Base-by-base conservation (phyloP, 2,113 vertebrate genomes). In the Pygathrix nemaeus region DNA sequence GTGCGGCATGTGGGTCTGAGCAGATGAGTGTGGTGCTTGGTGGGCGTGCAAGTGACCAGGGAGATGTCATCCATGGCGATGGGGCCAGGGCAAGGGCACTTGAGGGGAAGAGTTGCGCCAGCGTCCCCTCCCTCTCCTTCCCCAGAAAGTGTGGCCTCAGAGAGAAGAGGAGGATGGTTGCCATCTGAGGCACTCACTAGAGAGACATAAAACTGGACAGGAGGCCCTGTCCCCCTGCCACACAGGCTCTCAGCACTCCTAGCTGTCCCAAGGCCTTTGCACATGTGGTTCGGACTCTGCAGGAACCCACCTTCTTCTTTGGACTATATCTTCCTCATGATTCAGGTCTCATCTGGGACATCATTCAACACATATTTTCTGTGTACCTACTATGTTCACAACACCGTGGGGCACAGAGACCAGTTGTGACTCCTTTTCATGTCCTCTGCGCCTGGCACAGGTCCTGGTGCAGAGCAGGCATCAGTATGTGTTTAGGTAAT, bases 1-100 rank as follows among this genome's bases (percentile, higher is more conserved):
- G 97, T 94, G 86, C 25, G 0, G 3, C 6, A 8, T 66, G 81
- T 38, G 88, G 97, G 92, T 96, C 88, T 91, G 88, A 98, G 96
- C 90, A 96, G 97, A 95, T 81, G 97, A 82, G 20, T 40, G 35
- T 55, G 61, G 66, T 57, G 64, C 30, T 78, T 1, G 1, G 61
- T 45, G 73, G 78, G 89, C 6, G 27, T 48, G 75, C 79, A 68
- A 81, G 72, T 93, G 93, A 38, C 76, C n/a, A 6, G 40, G 40
- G n/a, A 79, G 72, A 21, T 2, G 4, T 8, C 27, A 87, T n/a
- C 70, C 38, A 13, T 8, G 40, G 68, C 1, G 2, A 43, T 16
- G 30, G 21, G 14, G 32, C 21, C 18, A 8, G 83, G 66, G 40
- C 6, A 2, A 20, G 52, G 35, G 40, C 20, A 27, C 21, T 80